Conservation (phyloP, 2,797 vertebrate species). For the Gephyroberyx darwinii region DNA sequence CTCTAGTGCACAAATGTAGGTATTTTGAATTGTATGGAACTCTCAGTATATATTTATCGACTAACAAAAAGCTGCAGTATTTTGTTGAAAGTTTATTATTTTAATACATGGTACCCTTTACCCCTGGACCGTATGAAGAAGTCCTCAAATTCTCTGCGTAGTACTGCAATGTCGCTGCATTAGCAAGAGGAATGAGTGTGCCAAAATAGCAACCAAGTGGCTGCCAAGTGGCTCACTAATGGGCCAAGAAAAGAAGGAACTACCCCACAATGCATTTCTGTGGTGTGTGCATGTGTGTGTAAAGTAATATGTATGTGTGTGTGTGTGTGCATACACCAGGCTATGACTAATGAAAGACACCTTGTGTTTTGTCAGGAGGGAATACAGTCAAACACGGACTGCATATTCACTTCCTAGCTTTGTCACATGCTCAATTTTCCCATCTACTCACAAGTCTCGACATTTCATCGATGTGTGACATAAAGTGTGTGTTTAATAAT, state of each 20-base stretch:
- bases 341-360: not conserved
- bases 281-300: not conserved
- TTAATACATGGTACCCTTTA: not conserved
- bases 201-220: conserved; percentile 10
- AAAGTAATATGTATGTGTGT: no score
- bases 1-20: no score
- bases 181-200: not conserved
- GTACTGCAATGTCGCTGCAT: not conserved
- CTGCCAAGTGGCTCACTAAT: conserved; percentile 9
- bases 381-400: not conserved
- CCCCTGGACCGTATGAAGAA: not conserved
- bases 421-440: not conserved
- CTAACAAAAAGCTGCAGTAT: no score
- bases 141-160: not conserved
- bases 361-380: conserved; percentile 1
- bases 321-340: not conserved
- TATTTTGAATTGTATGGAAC: no score
- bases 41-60: no score
- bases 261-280: conserved; percentile 1
- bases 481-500: no score
- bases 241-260: conserved; percentile 1
- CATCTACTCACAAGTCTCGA: no score
- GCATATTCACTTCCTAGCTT: not conserved
- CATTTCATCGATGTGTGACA: no score
- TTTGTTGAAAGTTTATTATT: not conserved